Evolutionary conservation across 1,140 invertebrate genomes (phyloP), one percentile per base, ranked within the genome.

Genomic region (Mylabris phalerata): DNA sequence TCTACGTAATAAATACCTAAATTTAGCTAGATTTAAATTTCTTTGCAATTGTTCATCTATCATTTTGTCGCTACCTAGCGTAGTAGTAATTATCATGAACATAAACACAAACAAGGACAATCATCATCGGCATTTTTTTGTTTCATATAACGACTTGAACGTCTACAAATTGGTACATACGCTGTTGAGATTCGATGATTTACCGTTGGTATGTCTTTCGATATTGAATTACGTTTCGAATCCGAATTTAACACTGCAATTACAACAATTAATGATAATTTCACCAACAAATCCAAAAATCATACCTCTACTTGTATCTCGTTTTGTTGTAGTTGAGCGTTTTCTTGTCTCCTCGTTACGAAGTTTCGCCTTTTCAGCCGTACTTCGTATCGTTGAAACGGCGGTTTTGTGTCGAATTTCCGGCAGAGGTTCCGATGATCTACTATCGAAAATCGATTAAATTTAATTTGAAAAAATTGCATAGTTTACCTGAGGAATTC

Each of bases 381-480:
- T 73, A 51, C 69, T 75, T 52, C 70, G 69, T 45, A 76, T 76
- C 0, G 75, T 75, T 6, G 74, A 75, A 47, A 76, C 61, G 1
- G 73, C 75, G 3, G 74, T 75, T 66, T 74, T 75, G 51, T 75
- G 74, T 41, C 72, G 63, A 39, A 75, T 75, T 69, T 75, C 74
- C 39, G 73, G 72, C 51, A 75, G 58, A 52, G 19, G 26, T 32
- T 59, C 41, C 49, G 26, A 13, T 19, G 43, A 26, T 27, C 48
- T 52, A 50, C 19, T 19, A 19, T 19, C 19, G 19, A 19, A 19
- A 19, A 19, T 19, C 19, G 1, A 2, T 19, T 19, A 19, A 19
- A 19, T 19, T 19, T 19, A 54, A 59, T 48, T 7, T 54, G 27
- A 0, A 40, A 43, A 51, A 48, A 60, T 39, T 11, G 43, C 25